phyloP scores from a whole-genome alignment of 2,797 vertebrate genomes.

The Pteronotus mesoamericanus region DNA sequence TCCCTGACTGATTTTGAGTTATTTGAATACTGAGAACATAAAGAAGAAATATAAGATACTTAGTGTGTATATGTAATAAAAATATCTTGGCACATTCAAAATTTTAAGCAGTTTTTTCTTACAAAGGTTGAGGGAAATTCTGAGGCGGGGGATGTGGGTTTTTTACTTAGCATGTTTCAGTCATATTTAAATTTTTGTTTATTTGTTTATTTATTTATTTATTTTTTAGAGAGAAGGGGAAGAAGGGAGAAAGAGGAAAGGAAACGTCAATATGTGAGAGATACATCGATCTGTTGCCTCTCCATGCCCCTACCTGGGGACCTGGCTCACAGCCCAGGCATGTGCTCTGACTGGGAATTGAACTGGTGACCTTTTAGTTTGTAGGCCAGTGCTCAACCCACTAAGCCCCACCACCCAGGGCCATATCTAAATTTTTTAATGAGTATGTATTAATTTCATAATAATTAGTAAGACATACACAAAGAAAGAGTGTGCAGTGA shows the following conservation, averaged over 20 bases:
- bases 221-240: neutral
- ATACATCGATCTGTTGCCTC: neutral
- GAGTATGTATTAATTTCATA: neutral
- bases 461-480: neutral
- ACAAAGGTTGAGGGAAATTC: neutral
- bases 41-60: slow-evolving; percentile 15
- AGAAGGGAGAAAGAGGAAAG: neutral
- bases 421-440: neutral
- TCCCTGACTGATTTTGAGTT: neutral
- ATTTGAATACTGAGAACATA: slow-evolving; percentile 7
- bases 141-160: neutral
- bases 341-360: neutral
- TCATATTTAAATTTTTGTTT: neutral
- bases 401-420: neutral
- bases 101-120: neutral
- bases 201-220: neutral
- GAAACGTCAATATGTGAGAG: neutral
- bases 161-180: neutral
- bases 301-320: neutral
- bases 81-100: neutral
- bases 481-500: neutral
- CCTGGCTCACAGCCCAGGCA: too few relatives aligned
- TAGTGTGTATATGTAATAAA: neutral
- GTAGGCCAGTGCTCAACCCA: neutral
- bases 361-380: neutral